Conservation (phyloP, 37 sponge, comb jelly and placozoan species). For the Oopsacas minuta region DNA sequence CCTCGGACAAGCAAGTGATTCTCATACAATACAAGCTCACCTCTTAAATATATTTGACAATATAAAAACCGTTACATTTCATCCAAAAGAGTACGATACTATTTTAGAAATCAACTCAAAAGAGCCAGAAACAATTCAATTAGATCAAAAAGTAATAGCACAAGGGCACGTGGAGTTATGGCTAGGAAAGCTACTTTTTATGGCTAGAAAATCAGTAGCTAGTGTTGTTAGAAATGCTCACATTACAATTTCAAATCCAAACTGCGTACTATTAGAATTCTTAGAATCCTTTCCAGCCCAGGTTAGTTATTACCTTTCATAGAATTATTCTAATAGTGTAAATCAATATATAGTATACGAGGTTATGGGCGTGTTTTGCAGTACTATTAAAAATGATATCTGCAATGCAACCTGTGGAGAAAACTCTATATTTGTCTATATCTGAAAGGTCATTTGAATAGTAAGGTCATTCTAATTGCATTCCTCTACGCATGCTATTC, state of each 20-base stretch:
- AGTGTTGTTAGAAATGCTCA: constrained; percentile 63
- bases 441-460: not conserved
- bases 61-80: constrained; percentile 75
- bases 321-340: too few species aligned
- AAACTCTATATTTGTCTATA: too few species aligned
- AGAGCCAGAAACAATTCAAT: constrained; percentile 60
- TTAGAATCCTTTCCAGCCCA: constrained; percentile 75
- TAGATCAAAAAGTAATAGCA: constrained; percentile 71
- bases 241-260: constrained; percentile 63
- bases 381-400: too few species aligned
- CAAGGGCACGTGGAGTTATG: constrained; percentile 95
- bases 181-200: constrained; percentile 67
- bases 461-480: not conserved
- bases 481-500: not conserved
- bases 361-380: too few species aligned
- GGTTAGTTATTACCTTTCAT: too few species aligned
- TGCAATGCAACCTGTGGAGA: too few species aligned
- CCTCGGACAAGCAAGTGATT: constrained; percentile 96
- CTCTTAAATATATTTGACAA: constrained; percentile 82
- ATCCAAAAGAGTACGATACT: constrained; percentile 75
- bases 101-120: constrained; percentile 66
- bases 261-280: constrained; percentile 78
- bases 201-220: constrained; percentile 58
- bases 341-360: too few species aligned
- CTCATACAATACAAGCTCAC: constrained; percentile 89